These are phyloP conservation scores for Zaprionus bogoriensis DNA, from an alignment of 2,888 invertebrate species.

Conservation along the genomic window DNA sequence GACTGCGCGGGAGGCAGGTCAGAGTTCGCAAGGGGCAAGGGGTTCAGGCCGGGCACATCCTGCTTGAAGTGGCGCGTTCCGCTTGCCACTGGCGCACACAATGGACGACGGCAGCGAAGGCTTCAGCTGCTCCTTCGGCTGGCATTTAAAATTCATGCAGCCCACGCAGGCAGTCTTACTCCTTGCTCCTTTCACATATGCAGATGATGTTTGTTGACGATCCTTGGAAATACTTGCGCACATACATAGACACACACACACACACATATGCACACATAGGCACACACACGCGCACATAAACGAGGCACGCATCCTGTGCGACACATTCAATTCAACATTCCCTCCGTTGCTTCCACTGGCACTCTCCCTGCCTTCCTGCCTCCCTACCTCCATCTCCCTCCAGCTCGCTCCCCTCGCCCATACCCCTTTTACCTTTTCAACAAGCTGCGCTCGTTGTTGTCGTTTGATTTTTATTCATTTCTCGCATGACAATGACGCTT, in stretches of 20 bases:
- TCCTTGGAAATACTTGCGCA: conserved; percentile 43
- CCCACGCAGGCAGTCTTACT: conserved; percentile 49
- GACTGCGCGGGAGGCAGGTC: no score
- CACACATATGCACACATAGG: conserved; percentile 62
- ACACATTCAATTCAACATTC: conserved; percentile 66
- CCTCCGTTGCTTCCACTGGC: conserved; percentile 25
- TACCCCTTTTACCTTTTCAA: conserved; percentile 65
- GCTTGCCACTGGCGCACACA: conserved; percentile 35
- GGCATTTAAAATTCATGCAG: conserved; percentile 70
- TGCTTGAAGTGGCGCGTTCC: conserved; percentile 65
- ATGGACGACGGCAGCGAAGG: conserved; percentile 25
- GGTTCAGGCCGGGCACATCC: conserved; percentile 50
- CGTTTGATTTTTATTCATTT: conserved; percentile 72
- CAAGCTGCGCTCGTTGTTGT: conserved; percentile 34
- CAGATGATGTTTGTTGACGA: conserved; percentile 60
- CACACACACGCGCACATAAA: conserved; percentile 35
- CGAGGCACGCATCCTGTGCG: conserved; percentile 68
- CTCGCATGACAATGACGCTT: conserved; percentile 80
- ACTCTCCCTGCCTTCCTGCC: neutral
- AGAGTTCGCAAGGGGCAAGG: no score
- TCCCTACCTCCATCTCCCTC: conserved; percentile 4
- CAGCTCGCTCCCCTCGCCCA: neutral
- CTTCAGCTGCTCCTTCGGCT: conserved; percentile 32
- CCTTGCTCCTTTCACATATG: conserved; percentile 54
- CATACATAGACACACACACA: conserved; percentile 45